Percentiles rank a stretch among this genome's conserved stretches.
Conservation (phyloP, 2,797 vertebrate genomes). For the Erpetoichthys calabaricus region DNA sequence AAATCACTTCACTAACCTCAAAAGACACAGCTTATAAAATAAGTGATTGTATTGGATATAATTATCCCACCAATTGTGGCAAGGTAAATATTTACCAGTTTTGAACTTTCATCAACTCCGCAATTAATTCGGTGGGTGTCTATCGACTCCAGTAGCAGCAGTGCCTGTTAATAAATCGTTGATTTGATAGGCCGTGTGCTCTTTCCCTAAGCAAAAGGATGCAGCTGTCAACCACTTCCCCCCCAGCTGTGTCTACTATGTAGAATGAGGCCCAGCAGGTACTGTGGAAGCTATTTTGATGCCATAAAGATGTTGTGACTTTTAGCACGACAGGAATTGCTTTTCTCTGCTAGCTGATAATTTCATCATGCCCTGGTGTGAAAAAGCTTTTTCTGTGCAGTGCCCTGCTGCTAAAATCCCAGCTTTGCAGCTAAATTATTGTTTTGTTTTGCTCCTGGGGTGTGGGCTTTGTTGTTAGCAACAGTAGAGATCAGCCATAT, state of each 20-base stretch:
- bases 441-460: constrained; percentile 2
- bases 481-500: not conserved
- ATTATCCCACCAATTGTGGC: too few species aligned
- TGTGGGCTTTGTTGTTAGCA: not conserved
- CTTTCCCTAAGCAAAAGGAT: constrained; percentile 12
- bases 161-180: not conserved
- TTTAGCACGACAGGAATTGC: constrained; percentile 12
- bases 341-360: constrained; percentile 12
- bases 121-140: not conserved
- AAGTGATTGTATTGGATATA: too few species aligned
- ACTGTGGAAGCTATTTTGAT: constrained; percentile 10
- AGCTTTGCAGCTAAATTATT: constrained; percentile 19
- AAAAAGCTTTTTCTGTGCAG: constrained; percentile 10
- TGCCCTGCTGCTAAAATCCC: constrained; percentile 14
- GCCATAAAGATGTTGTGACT: constrained; percentile 10
- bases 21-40: too few species aligned
- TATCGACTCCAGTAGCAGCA: not conserved
- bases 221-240: constrained; percentile 27
- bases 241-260: constrained; percentile 23
- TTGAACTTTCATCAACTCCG: not conserved
- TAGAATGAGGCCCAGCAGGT: constrained; percentile 21
- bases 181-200: constrained; percentile 5
- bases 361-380: constrained; percentile 12
- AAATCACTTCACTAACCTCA: too few species aligned
- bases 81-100: not conserved